Evolutionary conservation across 2,797 vertebrate species (phyloP).

Genomic region (Saxicola maurus): DNA sequence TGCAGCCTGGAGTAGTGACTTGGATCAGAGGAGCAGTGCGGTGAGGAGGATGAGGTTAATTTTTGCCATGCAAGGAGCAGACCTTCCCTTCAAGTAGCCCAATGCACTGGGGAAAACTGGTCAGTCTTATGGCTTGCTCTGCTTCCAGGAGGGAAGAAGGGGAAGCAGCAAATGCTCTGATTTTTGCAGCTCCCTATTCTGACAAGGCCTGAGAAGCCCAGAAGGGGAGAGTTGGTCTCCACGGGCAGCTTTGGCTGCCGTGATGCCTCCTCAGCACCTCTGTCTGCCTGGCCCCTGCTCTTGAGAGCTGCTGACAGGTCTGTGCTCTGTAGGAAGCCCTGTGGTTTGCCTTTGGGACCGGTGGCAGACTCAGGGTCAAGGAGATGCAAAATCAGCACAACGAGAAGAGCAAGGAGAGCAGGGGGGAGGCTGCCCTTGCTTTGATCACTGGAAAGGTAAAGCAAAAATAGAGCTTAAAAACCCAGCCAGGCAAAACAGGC

Average conservation of each 20-base stretch:
- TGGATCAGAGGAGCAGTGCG: not conserved
- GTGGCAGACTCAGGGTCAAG: not conserved
- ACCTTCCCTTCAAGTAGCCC: not conserved
- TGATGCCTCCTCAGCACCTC: slow-evolving; percentile 37
- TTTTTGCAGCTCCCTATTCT: not conserved
- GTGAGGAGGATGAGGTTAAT: not conserved
- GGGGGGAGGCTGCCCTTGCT: slow-evolving; percentile 10
- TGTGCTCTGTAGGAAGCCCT: not conserved
- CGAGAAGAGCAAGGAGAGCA: not conserved
- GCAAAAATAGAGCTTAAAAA: slow-evolving; percentile 55
- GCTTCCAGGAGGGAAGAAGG: not conserved
- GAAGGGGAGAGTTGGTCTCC: not conserved
- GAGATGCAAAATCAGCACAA: slow-evolving; percentile 7
- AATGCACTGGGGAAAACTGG: not conserved
- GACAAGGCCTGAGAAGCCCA: not conserved
- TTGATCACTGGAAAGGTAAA: slow-evolving; percentile 51
- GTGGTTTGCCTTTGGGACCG: not conserved
- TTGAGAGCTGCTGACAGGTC: slow-evolving; percentile 41
- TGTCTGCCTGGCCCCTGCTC: not conserved
- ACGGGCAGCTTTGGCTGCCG: not conserved
- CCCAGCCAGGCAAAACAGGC: slow-evolving; percentile 37
- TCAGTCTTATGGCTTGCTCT: not conserved
- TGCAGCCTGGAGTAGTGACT: not conserved
- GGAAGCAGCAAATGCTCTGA: not conserved
- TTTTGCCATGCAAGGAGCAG: not conserved